Conservation (phyloP, 1,140 invertebrate species). For the Bradysia coprophila region DNA sequence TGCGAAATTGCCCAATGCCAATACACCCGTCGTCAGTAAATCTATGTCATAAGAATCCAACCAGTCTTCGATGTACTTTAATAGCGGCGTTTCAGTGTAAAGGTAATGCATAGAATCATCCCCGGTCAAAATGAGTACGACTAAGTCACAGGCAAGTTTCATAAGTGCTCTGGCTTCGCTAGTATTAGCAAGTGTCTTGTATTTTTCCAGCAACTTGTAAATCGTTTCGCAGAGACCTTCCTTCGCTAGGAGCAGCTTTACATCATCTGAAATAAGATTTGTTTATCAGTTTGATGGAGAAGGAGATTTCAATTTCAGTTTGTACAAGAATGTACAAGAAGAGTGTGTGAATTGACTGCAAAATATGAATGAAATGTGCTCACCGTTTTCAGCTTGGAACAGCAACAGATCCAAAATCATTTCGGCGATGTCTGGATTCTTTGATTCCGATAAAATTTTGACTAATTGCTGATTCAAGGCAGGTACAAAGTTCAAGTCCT, state of each 20-base stretch:
- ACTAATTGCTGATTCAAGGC: conserved; percentile 34
- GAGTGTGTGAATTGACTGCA: too few relatives aligned
- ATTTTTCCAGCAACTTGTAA: conserved; percentile 51
- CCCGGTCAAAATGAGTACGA: conserved; percentile 66
- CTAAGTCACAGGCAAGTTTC: conserved; percentile 69
- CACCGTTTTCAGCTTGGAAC: conserved; percentile 54
- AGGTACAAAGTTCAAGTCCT: conserved; percentile 32
- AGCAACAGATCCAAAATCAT: conserved; percentile 57
- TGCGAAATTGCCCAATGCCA: conserved; percentile 80
- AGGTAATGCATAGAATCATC: conserved; percentile 73
- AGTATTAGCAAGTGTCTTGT: conserved; percentile 35
- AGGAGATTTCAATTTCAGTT: neutral
- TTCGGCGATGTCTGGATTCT: conserved; percentile 46
- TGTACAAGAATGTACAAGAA: too few relatives aligned
- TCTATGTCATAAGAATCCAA: conserved; percentile 51
- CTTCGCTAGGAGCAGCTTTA: conserved; percentile 54
- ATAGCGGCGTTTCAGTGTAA: conserved; percentile 34
- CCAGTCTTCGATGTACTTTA: conserved; percentile 49
- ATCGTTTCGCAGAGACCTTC: conserved; percentile 55
- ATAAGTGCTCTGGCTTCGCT: conserved; percentile 52
- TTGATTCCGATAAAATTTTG: conserved; percentile 36
- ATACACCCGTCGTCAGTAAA: conserved; percentile 57
- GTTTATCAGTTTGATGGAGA: neutral
- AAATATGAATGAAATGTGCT: too few relatives aligned
- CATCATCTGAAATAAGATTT: conserved; percentile 36